Evolutionary conservation across 2,888 invertebrate species (phyloP), one percentile per base, ranked within the genome.

Genomic region (Rhimphoctona megacephalus): DNA sequence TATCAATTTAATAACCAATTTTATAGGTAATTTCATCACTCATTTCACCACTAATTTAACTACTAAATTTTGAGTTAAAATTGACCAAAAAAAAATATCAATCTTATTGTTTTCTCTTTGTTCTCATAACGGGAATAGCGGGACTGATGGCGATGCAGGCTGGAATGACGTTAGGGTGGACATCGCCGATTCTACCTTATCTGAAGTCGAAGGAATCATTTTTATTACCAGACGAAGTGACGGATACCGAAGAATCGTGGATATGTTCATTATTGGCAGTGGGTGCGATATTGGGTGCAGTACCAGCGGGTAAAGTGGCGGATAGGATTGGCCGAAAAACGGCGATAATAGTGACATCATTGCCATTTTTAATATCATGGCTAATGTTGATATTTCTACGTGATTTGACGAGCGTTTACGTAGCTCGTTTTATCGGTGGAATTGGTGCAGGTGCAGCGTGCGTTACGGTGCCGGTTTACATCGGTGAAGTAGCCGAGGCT

Each of bases 391-490:
- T 94, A 22, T 87, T 91, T 14, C 83, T 90, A 0, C 78, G 67
- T 4, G 89, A 89, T 84, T 61, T 93, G 9, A 81, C 80, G 54
- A 80, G 88, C 25, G 81, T 93, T 8, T 93, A 90, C 85, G 81
- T 87, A 3, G 93, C 92, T 0, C 86, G 93, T 14, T 91, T 95
- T 46, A 76, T 95, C 57, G 95, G 95, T 69, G 96, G 96, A 1
- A 94, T 95, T 72, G 95, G 95, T 11, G 89, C 93, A 1, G 94
- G 93, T 0, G 92, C 93, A 0, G 91, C 92, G 5, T 92, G 95
- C n/a, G 95, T 95, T 1, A 92, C 95, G 30, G 94, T 94, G 1
- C 95, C 95, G 0, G 94, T 95, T 69, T 96, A 95, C 90, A 94
- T 95, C 77, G 94, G 94, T 4, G 96, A 96, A 90, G 95, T 95